Percentiles rank a stretch among this genome's conserved stretches.
These are phyloP conservation scores for Psophia crepitans DNA, from an alignment of 2,113 vertebrate species.

Conservation along the genomic window DNA sequence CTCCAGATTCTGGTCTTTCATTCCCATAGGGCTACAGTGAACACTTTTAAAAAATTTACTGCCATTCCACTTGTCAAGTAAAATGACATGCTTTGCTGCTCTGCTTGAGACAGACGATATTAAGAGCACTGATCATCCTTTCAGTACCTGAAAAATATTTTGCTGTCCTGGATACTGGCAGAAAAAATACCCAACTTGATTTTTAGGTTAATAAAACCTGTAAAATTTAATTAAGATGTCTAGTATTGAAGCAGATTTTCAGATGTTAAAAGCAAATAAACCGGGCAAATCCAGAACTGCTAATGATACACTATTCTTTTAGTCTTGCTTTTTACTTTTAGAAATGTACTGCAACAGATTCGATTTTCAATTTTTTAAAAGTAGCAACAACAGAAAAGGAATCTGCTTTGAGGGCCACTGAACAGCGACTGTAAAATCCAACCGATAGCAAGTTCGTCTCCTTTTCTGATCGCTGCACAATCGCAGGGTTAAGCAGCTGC, in stretches of 20 bases:
- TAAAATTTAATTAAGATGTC: neutral
- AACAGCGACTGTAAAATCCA: neutral
- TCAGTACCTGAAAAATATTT: slow-evolving; percentile 24
- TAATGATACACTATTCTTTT: fast-evolving
- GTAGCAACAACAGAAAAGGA: neutral
- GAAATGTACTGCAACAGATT: neutral
- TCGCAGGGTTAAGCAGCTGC: slow-evolving; percentile 81
- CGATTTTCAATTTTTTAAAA: neutral
- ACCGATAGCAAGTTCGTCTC: neutral
- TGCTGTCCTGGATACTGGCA: neutral
- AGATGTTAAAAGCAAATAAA: neutral
- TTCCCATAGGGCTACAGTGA: slow-evolving; percentile 12
- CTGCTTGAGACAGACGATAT: slow-evolving; percentile 10
- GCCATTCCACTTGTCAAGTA: slow-evolving; percentile 15
- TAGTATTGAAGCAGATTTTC: neutral
- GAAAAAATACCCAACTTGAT: neutral
- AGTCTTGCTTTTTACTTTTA: neutral
- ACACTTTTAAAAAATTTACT: slow-evolving; percentile 11
- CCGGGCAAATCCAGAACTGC: neutral
- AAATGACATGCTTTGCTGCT: slow-evolving; percentile 8
- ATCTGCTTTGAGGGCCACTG: neutral
- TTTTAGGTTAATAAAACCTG: neutral
- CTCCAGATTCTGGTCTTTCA: slow-evolving; percentile 16
- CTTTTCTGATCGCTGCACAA: neutral
- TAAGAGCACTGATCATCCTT: neutral